Conservation (phyloP, 2,888 invertebrate genomes). For the Caenorhabditis japonica region DNA sequence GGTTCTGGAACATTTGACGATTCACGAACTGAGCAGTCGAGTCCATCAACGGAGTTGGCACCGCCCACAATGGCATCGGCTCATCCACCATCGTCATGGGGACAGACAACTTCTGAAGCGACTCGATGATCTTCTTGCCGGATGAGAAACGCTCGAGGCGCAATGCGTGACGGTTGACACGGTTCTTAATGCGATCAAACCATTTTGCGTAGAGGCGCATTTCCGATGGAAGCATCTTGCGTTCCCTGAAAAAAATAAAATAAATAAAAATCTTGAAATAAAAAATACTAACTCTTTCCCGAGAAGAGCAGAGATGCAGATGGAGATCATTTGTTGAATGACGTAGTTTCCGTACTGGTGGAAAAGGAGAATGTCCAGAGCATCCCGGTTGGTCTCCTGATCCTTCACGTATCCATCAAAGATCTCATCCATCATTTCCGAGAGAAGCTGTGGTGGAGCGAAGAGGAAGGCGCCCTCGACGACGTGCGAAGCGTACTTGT, state of each 20-base stretch:
- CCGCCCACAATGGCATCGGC: slow-evolving; percentile 30
- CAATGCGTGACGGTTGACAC: slow-evolving; percentile 17
- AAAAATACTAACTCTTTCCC: slow-evolving; percentile 53
- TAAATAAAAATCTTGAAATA: no score
- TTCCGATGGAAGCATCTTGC: slow-evolving; percentile 20
- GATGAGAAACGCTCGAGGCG: slow-evolving; percentile 63
- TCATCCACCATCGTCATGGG: slow-evolving; percentile 36
- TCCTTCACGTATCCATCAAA: slow-evolving; percentile 65
- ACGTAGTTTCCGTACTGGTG: slow-evolving; percentile 75
- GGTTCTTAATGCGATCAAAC: slow-evolving; percentile 35
- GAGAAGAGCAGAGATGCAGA: slow-evolving; percentile 54
- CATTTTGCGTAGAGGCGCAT: slow-evolving; percentile 22
- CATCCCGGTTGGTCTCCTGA: slow-evolving; percentile 57
- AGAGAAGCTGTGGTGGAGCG: slow-evolving; percentile 52
- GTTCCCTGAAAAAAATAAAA: slow-evolving; percentile 38
- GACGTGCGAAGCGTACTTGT: slow-evolving; percentile 72
- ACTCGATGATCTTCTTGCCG: slow-evolving; percentile 71
- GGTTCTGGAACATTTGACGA: slow-evolving; percentile 15
- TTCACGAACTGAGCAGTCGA: slow-evolving; percentile 26
- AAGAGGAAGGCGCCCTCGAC: slow-evolving; percentile 67
- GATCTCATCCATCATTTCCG: slow-evolving; percentile 66
- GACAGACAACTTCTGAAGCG: slow-evolving; percentile 24
- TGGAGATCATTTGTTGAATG: slow-evolving; percentile 68
- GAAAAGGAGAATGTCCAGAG: slow-evolving; percentile 69
- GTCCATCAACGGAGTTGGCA: slow-evolving; percentile 29